Percentiles rank a stretch among this genome's conserved stretches.
These are phyloP conservation scores for Dioctria linearis DNA, from an alignment of 2,888 invertebrate species.

Conservation along the genomic window DNA sequence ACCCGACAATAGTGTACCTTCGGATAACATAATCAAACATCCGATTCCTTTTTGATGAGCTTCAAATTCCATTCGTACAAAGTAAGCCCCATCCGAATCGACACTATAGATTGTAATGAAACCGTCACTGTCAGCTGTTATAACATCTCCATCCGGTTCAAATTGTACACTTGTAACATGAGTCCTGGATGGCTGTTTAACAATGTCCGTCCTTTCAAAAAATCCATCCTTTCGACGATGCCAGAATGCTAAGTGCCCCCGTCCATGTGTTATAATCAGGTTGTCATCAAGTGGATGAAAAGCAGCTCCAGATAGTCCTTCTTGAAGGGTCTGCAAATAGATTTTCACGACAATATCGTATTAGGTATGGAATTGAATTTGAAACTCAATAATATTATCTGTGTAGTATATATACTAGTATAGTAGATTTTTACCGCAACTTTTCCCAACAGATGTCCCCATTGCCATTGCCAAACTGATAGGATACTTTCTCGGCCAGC, in stretches of 20 bases:
- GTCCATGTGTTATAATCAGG: slow-evolving; percentile 91
- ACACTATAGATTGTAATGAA: slow-evolving; percentile 93
- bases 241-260: slow-evolving; percentile 94
- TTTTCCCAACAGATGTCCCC: slow-evolving; percentile 93
- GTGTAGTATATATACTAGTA: no score
- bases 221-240: slow-evolving; percentile 91
- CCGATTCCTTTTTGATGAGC: slow-evolving; percentile 91
- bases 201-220: slow-evolving; percentile 90
- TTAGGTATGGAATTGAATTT: neutral
- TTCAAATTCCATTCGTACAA: slow-evolving; percentile 90
- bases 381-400: slow-evolving; percentile 68
- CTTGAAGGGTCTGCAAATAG: slow-evolving; percentile 83
- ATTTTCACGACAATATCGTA: neutral
- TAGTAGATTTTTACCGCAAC: slow-evolving; percentile 78
- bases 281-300: slow-evolving; percentile 95
- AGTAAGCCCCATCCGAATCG: slow-evolving; percentile 90
- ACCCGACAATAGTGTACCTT: slow-evolving; percentile 91
- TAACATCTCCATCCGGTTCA: slow-evolving; percentile 92
- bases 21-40: slow-evolving; percentile 88
- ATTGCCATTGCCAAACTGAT: slow-evolving; percentile 97
- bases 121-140: slow-evolving; percentile 93
- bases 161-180: slow-evolving; percentile 91
- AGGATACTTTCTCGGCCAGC: slow-evolving; percentile 90
- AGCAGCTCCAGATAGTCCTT: slow-evolving; percentile 88
- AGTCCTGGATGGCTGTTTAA: slow-evolving; percentile 90